phyloP scores from a whole-genome alignment of 23 tunicate species.

The Corella eumyota region DNA sequence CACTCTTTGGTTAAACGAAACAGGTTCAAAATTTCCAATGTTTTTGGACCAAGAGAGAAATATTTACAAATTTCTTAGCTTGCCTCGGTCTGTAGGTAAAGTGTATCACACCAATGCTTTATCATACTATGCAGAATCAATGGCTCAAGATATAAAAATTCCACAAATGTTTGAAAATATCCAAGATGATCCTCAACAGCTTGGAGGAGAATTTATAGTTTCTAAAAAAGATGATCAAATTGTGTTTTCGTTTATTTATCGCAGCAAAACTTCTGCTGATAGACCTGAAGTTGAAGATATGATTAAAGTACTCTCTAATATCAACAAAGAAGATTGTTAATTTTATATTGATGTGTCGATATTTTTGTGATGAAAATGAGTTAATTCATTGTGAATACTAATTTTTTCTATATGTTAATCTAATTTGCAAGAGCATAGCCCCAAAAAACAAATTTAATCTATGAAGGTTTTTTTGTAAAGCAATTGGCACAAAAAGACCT shows the following conservation, averaged over 20 bases:
- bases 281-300: slow-evolving; percentile 23
- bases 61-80: slow-evolving; percentile 11
- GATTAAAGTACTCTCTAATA: slow-evolving; percentile 1
- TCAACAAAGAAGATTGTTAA: no score
- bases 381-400: no score
- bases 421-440: no score
- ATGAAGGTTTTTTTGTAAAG: no score
- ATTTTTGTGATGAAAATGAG: no score
- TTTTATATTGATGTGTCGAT: no score
- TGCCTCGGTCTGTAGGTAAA: slow-evolving; percentile 37
- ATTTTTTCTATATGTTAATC: no score
- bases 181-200: slow-evolving; percentile 53
- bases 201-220: slow-evolving; percentile 44
- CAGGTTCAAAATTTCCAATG: slow-evolving; percentile 35
- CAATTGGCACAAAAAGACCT: no score
- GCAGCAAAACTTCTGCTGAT: slow-evolving; percentile 29
- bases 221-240: neutral
- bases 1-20: slow-evolving; percentile 36
- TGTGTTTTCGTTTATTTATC: slow-evolving; percentile 27
- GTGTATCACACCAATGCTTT: slow-evolving; percentile 27
- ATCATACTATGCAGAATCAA: slow-evolving; percentile 43
- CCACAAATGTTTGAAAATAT: slow-evolving; percentile 25
- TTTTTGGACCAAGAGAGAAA: slow-evolving; percentile 17
- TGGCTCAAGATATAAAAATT: slow-evolving; percentile 14
- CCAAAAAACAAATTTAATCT: no score